Evolutionary conservation across 2,797 vertebrate species (phyloP).

Genomic region (Cyclura pinguis): DNA sequence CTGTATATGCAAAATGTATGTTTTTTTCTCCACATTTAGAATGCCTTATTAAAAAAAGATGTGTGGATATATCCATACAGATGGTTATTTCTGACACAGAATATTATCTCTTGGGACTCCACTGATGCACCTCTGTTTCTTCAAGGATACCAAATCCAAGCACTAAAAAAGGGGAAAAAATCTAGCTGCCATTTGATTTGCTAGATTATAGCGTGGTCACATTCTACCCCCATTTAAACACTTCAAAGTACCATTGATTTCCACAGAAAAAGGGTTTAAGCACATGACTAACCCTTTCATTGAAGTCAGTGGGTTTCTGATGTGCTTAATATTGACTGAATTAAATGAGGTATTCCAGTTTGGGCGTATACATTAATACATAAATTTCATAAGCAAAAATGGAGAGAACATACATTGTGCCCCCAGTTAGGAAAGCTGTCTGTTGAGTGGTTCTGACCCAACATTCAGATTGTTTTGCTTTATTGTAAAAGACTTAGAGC

Average conservation of each 20-base stretch:
- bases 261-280: background rate
- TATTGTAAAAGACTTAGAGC: constrained; percentile 27
- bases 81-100: constrained; percentile 33
- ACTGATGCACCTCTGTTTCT: constrained; percentile 64
- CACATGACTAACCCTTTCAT: background rate
- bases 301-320: background rate
- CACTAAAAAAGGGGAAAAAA: background rate
- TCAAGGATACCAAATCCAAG: constrained; percentile 23
- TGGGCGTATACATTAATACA: background rate
- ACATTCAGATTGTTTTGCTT: constrained; percentile 58
- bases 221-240: background rate
- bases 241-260: background rate
- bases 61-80: background rate
- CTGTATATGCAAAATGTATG: constrained; percentile 28
- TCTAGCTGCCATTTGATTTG: constrained; percentile 12
- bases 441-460: constrained; percentile 66
- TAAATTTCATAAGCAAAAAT: constrained; percentile 11
- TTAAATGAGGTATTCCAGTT: background rate
- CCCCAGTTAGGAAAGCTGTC: constrained; percentile 52
- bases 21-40: constrained; percentile 15
- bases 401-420: constrained; percentile 48
- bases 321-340: background rate
- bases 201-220: background rate
- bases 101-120: constrained; percentile 38
- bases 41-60: constrained; percentile 44